Conservation (phyloP, 2,888 invertebrate genomes). For the Mylabris sibirica region DNA sequence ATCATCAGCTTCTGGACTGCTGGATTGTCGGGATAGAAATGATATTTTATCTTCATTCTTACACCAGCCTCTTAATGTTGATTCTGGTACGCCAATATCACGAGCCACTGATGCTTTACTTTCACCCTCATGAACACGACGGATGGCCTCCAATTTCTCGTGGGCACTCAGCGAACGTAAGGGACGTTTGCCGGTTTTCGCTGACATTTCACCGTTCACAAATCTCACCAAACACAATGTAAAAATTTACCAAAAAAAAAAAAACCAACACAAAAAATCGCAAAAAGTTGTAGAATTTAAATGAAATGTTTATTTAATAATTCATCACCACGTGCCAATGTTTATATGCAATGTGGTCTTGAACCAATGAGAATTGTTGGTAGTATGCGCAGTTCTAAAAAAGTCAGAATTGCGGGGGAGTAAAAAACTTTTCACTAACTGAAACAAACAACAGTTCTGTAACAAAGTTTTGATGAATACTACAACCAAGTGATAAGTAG, state of each 20-base stretch:
- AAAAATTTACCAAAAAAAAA: neutral
- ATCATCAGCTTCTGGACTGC: slow-evolving; percentile 73
- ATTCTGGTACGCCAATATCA: slow-evolving; percentile 86
- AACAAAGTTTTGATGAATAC: slow-evolving; percentile 54
- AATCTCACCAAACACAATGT: too few relatives aligned
- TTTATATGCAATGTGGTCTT: slow-evolving; percentile 43
- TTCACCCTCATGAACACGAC: slow-evolving; percentile 83
- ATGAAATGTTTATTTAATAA: slow-evolving; percentile 2
- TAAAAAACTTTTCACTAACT: slow-evolving; percentile 43
- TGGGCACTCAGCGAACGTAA: slow-evolving; percentile 77
- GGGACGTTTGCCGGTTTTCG: slow-evolving; percentile 78
- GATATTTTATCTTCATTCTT: slow-evolving; percentile 82
- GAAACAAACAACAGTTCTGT: slow-evolving; percentile 51
- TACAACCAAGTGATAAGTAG: slow-evolving; percentile 40
- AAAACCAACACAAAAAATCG: neutral
- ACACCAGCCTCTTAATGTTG: slow-evolving; percentile 87
- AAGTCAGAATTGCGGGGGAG: slow-evolving; percentile 44
- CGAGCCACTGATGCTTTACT: slow-evolving; percentile 86
- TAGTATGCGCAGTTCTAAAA: slow-evolving; percentile 55
- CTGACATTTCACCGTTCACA: slow-evolving; percentile 63
- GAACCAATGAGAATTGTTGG: slow-evolving; percentile 49
- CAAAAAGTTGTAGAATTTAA: neutral
- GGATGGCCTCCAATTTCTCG: slow-evolving; percentile 83
- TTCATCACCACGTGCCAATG: slow-evolving; percentile 46
- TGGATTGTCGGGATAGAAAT: slow-evolving; percentile 73